Conservation (phyloP, 1,140 invertebrate species). For the Zaprionus ghesquierei region DNA sequence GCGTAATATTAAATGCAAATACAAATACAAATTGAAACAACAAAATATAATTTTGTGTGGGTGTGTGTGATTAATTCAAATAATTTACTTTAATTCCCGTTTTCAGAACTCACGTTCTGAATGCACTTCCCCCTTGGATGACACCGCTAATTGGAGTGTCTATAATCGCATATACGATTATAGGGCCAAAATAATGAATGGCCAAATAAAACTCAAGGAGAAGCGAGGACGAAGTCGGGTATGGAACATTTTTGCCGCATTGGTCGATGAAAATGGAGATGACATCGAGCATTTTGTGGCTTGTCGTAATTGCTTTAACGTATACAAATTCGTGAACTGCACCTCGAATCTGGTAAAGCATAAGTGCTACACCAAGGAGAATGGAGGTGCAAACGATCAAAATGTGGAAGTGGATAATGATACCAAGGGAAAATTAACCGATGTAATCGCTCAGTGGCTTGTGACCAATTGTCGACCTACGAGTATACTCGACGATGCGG, state of each 20-base stretch:
- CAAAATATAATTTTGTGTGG: background rate
- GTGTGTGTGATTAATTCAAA: background rate
- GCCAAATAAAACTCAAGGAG: background rate
- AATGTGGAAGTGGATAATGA: background rate
- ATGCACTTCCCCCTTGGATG: background rate
- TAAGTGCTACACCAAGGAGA: slow-evolving; percentile 2
- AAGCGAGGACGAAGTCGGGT: background rate
- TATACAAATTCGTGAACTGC: background rate
- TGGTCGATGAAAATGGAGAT: background rate
- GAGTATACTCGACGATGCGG: background rate
- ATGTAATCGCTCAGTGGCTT: background rate
- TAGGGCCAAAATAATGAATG: slow-evolving; percentile 1
- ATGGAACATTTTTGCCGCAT: background rate
- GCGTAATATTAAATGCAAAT: background rate
- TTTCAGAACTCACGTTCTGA: background rate
- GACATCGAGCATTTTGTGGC: background rate
- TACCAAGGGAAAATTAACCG: background rate
- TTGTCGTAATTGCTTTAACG: slow-evolving; percentile 1
- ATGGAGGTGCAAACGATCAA: background rate
- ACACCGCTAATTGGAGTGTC: background rate
- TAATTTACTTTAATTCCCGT: background rate
- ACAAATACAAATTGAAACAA: background rate
- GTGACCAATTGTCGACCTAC: background rate
- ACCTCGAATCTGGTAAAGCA: slow-evolving; percentile 1
- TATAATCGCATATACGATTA: background rate